Evolutionary conservation across 2,888 invertebrate genomes (phyloP), one percentile per base, ranked within the genome.

Genomic region (Caenorhabditis virilis): DNA sequence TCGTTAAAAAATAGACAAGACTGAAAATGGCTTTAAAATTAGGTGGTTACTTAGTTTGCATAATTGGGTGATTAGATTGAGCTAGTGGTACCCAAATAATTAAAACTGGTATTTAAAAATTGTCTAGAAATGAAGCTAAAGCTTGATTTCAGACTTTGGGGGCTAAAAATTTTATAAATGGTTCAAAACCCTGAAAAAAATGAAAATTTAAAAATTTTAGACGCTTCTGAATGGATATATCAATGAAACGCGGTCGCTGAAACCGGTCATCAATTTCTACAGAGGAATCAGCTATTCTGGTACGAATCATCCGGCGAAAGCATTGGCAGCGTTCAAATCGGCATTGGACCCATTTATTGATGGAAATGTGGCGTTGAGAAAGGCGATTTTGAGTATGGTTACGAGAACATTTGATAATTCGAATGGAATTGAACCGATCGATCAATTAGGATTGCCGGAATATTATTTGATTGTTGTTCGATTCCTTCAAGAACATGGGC

Each of bases 261-360:
- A 61, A 27, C 66, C 66, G 2, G 66, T 36, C 1, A 57, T 66
- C 45, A 57, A 52, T 2, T 78, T 78, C 58, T 77, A 75, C 52
- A 57, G 64, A n/a, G 79, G 71, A 47, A 68, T 77, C 22, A 72
- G 77, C 2, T 67, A 65, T 35, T 75, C 69, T 38, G 77, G 78
- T 35, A 65, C 69, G 0, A 68, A 69, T 41, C 67, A 76, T 22
- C 72, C 76, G 1, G 61, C 67, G 9, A 64, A 63, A 38, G 78
- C 69, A 1, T 45, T 69, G 13, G 49, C 53, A 18, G 63, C 67
- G 0, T 78, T 78, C 50, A 56, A 68, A 41, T 68, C 69, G 20
- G 69, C 68, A n/a, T 25, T 64, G 15, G 41, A 64, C 3, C 69
- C 69, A 2, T 62, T 79, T 41, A 56, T 38, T 2, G 26, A 51